phyloP scores from a whole-genome alignment of 1,140 invertebrate species.

The Rhyzopertha dominica region DNA sequence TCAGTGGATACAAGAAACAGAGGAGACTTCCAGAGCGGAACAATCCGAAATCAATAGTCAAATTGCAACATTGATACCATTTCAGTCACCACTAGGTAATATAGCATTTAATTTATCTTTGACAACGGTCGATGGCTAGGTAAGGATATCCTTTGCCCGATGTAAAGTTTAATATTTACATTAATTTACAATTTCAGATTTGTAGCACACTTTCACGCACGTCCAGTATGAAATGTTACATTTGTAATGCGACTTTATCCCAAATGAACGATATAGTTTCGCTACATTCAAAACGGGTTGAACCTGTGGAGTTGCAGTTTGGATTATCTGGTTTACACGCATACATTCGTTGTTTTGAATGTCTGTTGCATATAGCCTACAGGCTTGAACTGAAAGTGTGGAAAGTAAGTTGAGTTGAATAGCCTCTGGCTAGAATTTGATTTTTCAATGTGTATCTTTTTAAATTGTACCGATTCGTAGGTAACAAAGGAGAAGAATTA shows the following conservation, averaged over 20 bases:
- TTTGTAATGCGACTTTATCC: constrained; percentile 2
- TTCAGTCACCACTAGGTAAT: background rate
- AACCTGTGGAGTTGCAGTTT: constrained; percentile 14
- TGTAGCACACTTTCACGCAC: too few relatives aligned
- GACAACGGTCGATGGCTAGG: constrained; percentile 1
- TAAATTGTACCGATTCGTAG: too few relatives aligned
- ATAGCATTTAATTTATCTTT: constrained; percentile 1
- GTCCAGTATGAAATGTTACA: too few relatives aligned
- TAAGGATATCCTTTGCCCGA: too few relatives aligned
- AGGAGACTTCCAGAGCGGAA: background rate
- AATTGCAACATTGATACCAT: constrained; percentile 1
- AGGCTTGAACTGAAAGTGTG: constrained; percentile 29
- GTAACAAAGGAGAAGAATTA: too few relatives aligned
- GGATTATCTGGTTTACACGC: constrained; percentile 26
- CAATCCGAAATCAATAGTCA: constrained; percentile 1
- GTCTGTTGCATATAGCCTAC: constrained; percentile 28
- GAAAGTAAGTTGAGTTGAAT: too few relatives aligned
- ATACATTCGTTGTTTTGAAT: constrained; percentile 27
- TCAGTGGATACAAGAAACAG: constrained; percentile 2
- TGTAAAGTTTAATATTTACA: too few relatives aligned
- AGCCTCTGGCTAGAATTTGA: too few relatives aligned
- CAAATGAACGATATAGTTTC: constrained; percentile 8
- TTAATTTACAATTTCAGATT: too few relatives aligned
- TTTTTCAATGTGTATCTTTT: too few relatives aligned
- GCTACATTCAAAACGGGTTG: background rate